Percentiles rank a stretch among this genome's conserved stretches.
Conservation (phyloP, 2,888 invertebrate genomes). For the Lasius platythorax region DNA sequence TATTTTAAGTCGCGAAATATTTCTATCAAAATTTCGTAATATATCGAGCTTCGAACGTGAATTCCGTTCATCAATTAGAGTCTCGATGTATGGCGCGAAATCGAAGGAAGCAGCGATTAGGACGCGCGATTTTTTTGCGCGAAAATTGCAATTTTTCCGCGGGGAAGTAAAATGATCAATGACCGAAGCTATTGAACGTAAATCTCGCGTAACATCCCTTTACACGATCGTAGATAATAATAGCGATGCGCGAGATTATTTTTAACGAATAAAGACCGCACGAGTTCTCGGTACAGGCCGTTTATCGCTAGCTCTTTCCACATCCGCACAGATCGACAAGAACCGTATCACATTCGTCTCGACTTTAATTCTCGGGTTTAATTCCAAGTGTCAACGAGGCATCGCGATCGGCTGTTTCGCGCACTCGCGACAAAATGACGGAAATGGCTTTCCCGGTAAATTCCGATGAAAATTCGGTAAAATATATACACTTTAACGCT, state of each 20-base stretch:
- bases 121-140: background rate
- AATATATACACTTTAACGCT: background rate
- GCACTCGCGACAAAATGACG: background rate
- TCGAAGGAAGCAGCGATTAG: too few species aligned
- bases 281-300: background rate
- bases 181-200: background rate
- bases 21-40: too few species aligned
- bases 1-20: background rate
- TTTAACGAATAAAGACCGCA: background rate
- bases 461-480: background rate
- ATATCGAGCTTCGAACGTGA: too few species aligned
- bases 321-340: background rate
- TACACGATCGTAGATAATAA: constrained; percentile 5
- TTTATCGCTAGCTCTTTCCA: background rate
- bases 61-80: too few species aligned
- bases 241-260: constrained; percentile 5
- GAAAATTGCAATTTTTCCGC: background rate
- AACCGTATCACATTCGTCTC: background rate
- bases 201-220: background rate
- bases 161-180: background rate
- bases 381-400: background rate
- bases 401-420: too few species aligned
- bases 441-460: background rate
- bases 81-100: too few species aligned
- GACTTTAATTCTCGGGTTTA: background rate